Percentiles rank a stretch among this genome's conserved stretches.
Conservation (phyloP, 1,140 invertebrate species). For the Latrodectus geometricus region DNA sequence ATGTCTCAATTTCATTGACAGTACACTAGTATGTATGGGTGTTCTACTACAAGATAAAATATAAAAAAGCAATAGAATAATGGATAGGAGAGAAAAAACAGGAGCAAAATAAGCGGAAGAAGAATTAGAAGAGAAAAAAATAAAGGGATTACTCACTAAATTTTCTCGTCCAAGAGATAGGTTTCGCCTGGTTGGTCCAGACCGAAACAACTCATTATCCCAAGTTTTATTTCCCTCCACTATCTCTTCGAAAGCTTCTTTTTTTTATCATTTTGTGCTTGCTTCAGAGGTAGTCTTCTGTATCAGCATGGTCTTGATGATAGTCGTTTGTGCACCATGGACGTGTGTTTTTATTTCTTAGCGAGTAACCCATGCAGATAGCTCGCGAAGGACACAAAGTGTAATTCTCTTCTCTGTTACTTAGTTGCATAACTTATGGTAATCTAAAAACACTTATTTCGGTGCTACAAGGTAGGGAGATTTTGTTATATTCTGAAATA, state of each 20-base stretch:
- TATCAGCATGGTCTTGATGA: conserved; percentile 49
- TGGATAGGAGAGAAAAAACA: conserved; percentile 5
- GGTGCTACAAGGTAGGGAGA: too few relatives aligned
- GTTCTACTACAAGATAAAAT: not conserved
- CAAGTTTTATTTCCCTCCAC: conserved; percentile 36
- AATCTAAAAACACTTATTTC: too few relatives aligned
- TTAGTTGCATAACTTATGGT: too few relatives aligned
- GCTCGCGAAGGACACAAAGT: too few relatives aligned
- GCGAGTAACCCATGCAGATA: too few relatives aligned
- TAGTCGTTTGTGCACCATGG: conserved; percentile 37
- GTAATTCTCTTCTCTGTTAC: too few relatives aligned
- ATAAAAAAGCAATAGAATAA: not conserved
- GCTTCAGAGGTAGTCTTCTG: conserved; percentile 15
- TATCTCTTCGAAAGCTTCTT: conserved; percentile 35
- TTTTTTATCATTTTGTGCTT: conserved; percentile 1
- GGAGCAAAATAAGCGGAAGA: not conserved
- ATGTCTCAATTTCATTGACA: conserved; percentile 30
- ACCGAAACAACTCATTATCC: conserved; percentile 50
- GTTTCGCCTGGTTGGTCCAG: conserved; percentile 35
- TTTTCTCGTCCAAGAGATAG: conserved; percentile 40
- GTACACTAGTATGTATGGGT: conserved; percentile 2
- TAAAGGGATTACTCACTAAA: conserved; percentile 50
- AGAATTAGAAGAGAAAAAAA: conserved; percentile 20
- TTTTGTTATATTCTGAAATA: too few relatives aligned
- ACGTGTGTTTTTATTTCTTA: too few relatives aligned